Evolutionary conservation across 2,113 vertebrate genomes (phyloP).

Genomic region (Pimephales promelas): DNA sequence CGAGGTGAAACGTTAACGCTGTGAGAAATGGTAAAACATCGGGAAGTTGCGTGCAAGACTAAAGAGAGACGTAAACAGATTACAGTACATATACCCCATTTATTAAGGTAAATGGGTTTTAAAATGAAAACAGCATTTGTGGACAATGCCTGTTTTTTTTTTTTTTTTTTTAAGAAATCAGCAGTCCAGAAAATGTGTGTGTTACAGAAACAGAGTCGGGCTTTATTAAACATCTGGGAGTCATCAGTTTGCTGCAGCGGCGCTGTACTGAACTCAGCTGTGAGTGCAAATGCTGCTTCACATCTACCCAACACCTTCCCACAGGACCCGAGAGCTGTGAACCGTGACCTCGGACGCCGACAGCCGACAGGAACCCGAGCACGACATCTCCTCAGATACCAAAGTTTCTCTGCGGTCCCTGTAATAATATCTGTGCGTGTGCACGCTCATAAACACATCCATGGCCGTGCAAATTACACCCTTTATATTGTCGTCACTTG

Average conservation of each 20-base stretch:
- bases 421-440: background rate
- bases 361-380: background rate
- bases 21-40: background rate
- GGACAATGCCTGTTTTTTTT: constrained; percentile 36
- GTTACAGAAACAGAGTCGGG: constrained; percentile 26
- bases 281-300: constrained; percentile 66
- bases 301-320: constrained; percentile 72
- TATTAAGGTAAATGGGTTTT: constrained; percentile 30
- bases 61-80: background rate
- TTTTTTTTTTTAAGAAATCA: constrained; percentile 23
- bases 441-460: background rate
- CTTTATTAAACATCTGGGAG: constrained; percentile 65
- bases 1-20: background rate
- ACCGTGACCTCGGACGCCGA: constrained; percentile 35
- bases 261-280: constrained; percentile 58
- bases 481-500: constrained; percentile 34
- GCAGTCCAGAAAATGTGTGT: background rate
- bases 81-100: constrained; percentile 24
- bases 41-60: background rate
- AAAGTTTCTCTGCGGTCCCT: background rate
- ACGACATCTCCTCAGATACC: background rate
- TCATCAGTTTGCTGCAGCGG: constrained; percentile 59
- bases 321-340: constrained; percentile 57
- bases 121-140: constrained; percentile 26
- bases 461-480: constrained; percentile 25